Percentiles rank a stretch among this genome's conserved stretches.
These are phyloP conservation scores for Chromis chromis DNA, from an alignment of 2,797 vertebrate genomes.

Conservation along the genomic window DNA sequence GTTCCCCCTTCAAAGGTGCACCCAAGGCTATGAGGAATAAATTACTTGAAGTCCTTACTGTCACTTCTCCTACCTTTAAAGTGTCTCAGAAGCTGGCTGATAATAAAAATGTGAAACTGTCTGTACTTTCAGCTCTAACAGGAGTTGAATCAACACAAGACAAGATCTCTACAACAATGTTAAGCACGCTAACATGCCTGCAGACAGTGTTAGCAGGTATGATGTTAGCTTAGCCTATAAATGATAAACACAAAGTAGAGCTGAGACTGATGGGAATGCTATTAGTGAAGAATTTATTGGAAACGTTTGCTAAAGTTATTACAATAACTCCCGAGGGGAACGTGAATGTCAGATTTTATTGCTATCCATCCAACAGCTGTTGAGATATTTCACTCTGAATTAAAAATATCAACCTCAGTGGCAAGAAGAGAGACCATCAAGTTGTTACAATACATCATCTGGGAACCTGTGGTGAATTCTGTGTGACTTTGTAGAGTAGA, in stretches of 20 bases:
- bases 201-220: neutral
- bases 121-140: neutral
- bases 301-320: neutral
- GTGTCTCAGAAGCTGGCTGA: slow-evolving; percentile 5
- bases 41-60: neutral
- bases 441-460: neutral
- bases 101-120: neutral
- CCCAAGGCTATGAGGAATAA: slow-evolving; percentile 15
- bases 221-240: neutral
- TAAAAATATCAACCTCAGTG: no score
- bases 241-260: neutral
- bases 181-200: no score
- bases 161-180: no score
- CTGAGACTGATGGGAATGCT: neutral
- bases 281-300: no score
- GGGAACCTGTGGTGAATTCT: neutral
- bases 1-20: slow-evolving; percentile 4
- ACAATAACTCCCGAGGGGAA: neutral
- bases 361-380: neutral
- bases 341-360: neutral
- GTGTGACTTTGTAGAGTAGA: neutral
- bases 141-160: neutral
- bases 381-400: neutral
- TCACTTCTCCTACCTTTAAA: neutral
- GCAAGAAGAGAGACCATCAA: no score